Evolutionary conservation across 2,797 vertebrate genomes (phyloP), one percentile per base, ranked within the genome.

Genomic region (Chelon auratus): DNA sequence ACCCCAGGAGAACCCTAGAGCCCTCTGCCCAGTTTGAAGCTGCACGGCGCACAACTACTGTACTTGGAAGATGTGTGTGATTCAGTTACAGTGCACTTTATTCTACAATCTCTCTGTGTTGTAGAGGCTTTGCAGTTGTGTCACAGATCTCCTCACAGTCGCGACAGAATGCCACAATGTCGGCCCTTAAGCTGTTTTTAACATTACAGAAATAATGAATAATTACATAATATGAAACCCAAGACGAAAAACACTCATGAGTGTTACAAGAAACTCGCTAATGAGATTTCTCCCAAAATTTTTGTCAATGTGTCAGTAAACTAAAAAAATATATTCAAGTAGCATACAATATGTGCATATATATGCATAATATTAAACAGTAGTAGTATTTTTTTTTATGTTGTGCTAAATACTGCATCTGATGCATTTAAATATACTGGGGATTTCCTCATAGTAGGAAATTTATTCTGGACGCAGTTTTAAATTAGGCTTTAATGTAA

Each of bases 61-160:
- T 75, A 87, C 72, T 52, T 63, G 58, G 43, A 82, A 71, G 74
- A 87, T 22, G 67, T 75, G 82, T 89, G 65, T 84, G 77, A 87
- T 75, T 89, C 70, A 70, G 77, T 89, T 83, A 73, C 66, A 67
- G 85, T 81, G 89, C 91, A 92, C 89, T 92, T 93, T 91, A 91
- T 86, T 91, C 78, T 91, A 89, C 88, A 86, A 82, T 81, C 80
- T 78, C 61, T 81, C 64, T 60, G 55, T 75, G 75, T 74, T 73
- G 76, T 53, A 26, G 58, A 73, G 70, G 76, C 71, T 78, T 67
- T 69, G 53, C 62, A 68, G 64, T 62, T 64, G 65, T 72, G 77
- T 79, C 57, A 75, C 68, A 70, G 42, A 77, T 62, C 53, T 71
- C 50, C 43, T 68, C 37, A 45, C 56, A 69, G 57, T 56, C 55